Conservation (phyloP, 1,140 invertebrate genomes). For the Panagrolaimus sp. region DNA sequence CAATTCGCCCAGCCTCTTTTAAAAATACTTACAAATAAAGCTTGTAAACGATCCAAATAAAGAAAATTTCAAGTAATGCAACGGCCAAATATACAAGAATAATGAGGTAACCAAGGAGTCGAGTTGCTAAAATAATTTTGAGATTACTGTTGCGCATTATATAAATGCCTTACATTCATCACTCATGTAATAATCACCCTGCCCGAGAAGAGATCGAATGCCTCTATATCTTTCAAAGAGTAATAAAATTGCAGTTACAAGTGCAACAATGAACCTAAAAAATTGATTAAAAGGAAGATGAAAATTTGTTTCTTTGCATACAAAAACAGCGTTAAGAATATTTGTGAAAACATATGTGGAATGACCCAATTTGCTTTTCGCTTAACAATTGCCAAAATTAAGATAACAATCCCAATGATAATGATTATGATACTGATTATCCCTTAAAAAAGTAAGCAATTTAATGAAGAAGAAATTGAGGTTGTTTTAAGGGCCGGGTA, state of each 20-base stretch:
- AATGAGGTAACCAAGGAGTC: constrained; percentile 48
- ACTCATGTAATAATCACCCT: constrained; percentile 58
- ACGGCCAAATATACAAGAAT: constrained; percentile 57
- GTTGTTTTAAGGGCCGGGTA: neutral
- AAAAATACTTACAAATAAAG: constrained; percentile 51
- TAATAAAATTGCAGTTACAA: constrained; percentile 53
- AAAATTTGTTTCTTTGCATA: no score
- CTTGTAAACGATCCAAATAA: constrained; percentile 57
- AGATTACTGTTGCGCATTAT: neutral
- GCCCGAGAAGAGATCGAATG: constrained; percentile 53
- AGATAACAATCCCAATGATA: constrained; percentile 50
- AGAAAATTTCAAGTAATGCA: constrained; percentile 56
- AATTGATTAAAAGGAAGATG: no score
- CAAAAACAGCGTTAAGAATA: constrained; percentile 57
- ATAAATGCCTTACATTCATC: constrained; percentile 49
- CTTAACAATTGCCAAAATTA: constrained; percentile 56
- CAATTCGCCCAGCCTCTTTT: neutral
- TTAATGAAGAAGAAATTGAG: neutral
- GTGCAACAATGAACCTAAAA: constrained; percentile 43
- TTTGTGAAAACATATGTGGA: constrained; percentile 56
- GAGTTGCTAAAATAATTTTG: constrained; percentile 47
- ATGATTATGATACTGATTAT: constrained; percentile 55
- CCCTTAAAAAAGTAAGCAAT: constrained; percentile 29
- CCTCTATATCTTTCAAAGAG: constrained; percentile 54
- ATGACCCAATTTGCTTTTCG: constrained; percentile 55